These are phyloP conservation scores for Nymphalis io DNA, from an alignment of 1,140 invertebrate genomes.

Conservation along the genomic window DNA sequence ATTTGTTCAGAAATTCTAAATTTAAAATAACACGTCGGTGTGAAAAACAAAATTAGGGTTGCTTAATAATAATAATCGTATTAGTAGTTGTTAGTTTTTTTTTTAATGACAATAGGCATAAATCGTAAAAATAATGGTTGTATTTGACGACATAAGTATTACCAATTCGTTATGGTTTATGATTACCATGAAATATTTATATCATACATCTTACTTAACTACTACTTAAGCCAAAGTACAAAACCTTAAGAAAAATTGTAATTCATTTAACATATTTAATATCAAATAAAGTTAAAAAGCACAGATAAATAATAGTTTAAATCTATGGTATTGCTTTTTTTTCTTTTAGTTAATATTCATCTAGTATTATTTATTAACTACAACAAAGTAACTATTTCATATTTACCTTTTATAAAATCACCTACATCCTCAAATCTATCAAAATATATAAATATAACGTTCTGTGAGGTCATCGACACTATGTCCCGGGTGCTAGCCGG, in stretches of 20 bases:
- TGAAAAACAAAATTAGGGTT: conserved; percentile 13
- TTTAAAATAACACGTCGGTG: not conserved
- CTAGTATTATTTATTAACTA: too few relatives aligned
- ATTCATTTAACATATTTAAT: too few relatives aligned
- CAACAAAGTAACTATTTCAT: not conserved
- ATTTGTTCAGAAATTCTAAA: conserved; percentile 8
- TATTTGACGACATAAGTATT: not conserved
- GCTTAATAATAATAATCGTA: not conserved
- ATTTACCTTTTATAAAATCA: not conserved
- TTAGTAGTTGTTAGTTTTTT: not conserved
- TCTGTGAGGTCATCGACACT: not conserved
- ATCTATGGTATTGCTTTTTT: not conserved
- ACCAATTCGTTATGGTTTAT: conserved; percentile 1
- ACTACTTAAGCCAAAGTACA: too few relatives aligned
- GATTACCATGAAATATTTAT: conserved; percentile 1
- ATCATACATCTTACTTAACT: not conserved
- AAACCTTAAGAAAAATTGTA: too few relatives aligned
- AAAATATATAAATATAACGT: conserved; percentile 4
- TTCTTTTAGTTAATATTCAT: not conserved
- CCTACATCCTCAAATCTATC: not conserved
- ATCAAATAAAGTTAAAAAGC: too few relatives aligned
- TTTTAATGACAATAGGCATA: not conserved
- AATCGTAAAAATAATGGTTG: too few relatives aligned
- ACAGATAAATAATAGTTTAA: too few relatives aligned
- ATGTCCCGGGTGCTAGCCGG: too few relatives aligned